These are phyloP conservation scores for Pollimyrus isidori DNA, from an alignment of 2,113 vertebrate genomes.

Conservation along the genomic window DNA sequence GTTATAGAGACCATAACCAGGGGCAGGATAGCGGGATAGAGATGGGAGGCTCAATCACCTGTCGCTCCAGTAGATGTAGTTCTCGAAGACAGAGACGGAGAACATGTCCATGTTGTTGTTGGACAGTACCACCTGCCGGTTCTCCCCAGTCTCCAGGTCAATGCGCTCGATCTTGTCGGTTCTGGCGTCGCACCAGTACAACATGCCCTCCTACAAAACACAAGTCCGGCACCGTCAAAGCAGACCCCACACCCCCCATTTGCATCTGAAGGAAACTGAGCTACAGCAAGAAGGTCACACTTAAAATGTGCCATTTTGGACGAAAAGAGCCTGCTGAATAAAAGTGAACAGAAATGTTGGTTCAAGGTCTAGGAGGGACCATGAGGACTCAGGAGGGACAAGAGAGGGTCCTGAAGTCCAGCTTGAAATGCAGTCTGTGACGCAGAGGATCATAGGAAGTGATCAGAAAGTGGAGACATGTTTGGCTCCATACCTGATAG, in stretches of 20 bases:
- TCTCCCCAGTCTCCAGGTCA: constrained; percentile 84
- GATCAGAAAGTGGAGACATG: too few relatives aligned
- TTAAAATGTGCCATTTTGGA: not conserved
- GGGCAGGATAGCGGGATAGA: not conserved
- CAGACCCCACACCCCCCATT: not conserved
- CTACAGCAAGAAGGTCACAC: not conserved
- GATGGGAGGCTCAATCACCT: constrained; percentile 48
- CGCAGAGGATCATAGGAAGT: not conserved
- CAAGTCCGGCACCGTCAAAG: not conserved
- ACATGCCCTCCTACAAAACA: constrained; percentile 67
- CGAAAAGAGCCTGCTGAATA: not conserved
- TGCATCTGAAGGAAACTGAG: not conserved
- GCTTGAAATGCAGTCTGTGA: not conserved
- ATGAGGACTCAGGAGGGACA: not conserved
- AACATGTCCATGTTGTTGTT: constrained; percentile 99
- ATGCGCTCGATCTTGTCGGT: constrained; percentile 92
- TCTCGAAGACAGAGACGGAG: constrained; percentile 90
- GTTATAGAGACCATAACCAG: too few relatives aligned
- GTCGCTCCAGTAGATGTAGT: constrained; percentile 96
- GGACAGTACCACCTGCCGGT: constrained; percentile 81
- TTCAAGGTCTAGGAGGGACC: not conserved
- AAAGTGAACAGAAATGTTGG: not conserved
- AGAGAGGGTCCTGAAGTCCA: not conserved
- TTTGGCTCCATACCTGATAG: constrained; percentile 69
- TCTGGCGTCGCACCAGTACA: constrained; percentile 94